Base-by-base conservation (phyloP, 2,888 invertebrate genomes). In the Synergus umbraculus region DNA sequence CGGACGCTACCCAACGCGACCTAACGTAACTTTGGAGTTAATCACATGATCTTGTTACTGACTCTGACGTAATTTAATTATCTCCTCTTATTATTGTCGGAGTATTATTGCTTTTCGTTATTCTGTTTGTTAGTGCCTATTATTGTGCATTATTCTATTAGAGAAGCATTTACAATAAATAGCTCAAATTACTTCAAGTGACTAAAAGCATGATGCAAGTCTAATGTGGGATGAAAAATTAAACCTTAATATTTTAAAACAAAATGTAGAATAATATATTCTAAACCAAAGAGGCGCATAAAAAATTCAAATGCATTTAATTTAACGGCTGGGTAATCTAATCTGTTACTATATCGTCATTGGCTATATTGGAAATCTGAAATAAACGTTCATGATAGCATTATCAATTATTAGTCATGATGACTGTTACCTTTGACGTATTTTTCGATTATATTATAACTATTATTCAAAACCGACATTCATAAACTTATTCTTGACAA, bases 11-110 rank as follows among this genome's bases (percentile, higher is more conserved):
- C 13, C 49, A 54, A 54, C 49, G 37, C 54, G 69, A 73, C 73
- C 73, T 73, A 69, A 49, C 49, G 46, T 69, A 73, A 73, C 73
- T 73, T 73, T 37, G 12, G 10, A 73, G 73, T 54, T 73, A 73
- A 73, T 73, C 73, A 73, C 73, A 54, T 73, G 54, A 73, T 73
- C 73, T n/a, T 73, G 37, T 73, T 73, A 73, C 73, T 41, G 49
- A 37, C 73, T 54, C 10, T 73, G 73, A 54, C 54, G 54, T 73
- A 73, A 73, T 73, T 73, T 54, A 73, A 73, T 73, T 73, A 73
- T 54, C 37, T 41, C 54, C 73, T 73, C 73, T 73, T 73, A 73
- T 73, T 73, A 73, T 73, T 73, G 37, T 37, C 73, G 13, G 54
- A 54, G 73, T 73, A 73, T 73, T 73, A 73, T 73, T 73, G 49